Base-by-base conservation (phyloP, 2,113 vertebrate genomes). In the Talpa occidentalis region DNA sequence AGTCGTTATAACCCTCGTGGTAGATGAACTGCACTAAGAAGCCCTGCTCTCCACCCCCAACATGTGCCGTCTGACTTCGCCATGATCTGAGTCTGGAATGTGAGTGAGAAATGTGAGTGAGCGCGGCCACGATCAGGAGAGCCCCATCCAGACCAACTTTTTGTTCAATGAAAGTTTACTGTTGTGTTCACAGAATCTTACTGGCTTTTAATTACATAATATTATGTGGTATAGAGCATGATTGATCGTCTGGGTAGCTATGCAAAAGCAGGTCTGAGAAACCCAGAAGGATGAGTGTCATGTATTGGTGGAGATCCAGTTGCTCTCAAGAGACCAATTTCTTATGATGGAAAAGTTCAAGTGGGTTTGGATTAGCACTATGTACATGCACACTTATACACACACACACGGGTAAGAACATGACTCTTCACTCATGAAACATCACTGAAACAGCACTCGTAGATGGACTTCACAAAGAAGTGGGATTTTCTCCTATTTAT, bases 321-420 rank as follows among this genome's bases (percentile, higher is more conserved):
- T 77, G 28, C 3, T 76, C 5, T 8, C 12, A 10, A 64, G 28
- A 80, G 28, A 82, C 21, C 28, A 56, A 44, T 32, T 69, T 91
- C n/a, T 69, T 37, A 30, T 11, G 47, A 10, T 11, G 64, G 73
- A 16, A 72, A 54, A 70, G 19, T 17, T 52, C 14, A 67, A 7
- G 40, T 40, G 60, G 49, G 44, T 49, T 82, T 8, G 49, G 44
- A 42, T 9, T 22, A 16, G 17, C 0, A 37, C n/a, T 35, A 1
- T 2, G 2, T 8, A 21, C 19, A 10, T 11, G 19, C 10, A 8
- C 1, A 14, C 22, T 4, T 14, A 66, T 9, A 64, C 12, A 0
- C 1, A 11, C 0, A 0, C 26, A 11, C 4, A 0, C 2, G 42
- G 64, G 28, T 35, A 19, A 35, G n/a, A 35, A 35, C 5, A 3